Conservation (phyloP, 2,888 invertebrate species). For the Dicranocentrus wangi region DNA sequence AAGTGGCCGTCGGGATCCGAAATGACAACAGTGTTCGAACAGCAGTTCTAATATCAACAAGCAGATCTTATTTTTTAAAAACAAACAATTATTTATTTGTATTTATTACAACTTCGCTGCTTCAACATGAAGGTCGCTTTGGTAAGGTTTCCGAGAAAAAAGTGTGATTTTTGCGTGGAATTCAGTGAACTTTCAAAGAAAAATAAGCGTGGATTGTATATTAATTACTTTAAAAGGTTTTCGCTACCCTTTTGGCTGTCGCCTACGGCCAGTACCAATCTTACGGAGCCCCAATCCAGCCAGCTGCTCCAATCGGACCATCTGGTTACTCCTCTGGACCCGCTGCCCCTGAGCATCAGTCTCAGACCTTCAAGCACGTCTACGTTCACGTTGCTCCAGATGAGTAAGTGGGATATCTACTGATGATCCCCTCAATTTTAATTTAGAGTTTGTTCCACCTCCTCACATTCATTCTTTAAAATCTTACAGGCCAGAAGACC, state of each 20-base stretch:
- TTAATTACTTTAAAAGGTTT: slow-evolving; percentile 10
- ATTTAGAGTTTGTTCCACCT: no score
- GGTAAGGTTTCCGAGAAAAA: slow-evolving; percentile 44
- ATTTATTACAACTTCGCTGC: background rate
- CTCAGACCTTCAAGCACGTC: slow-evolving; percentile 41
- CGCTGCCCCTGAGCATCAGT: background rate
- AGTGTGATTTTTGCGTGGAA: no score
- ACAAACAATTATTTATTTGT: background rate
- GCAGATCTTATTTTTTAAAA: background rate
- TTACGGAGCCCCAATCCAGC: slow-evolving; percentile 53
- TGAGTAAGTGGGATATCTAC: slow-evolving; percentile 22
- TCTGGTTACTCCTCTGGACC: slow-evolving; percentile 15
- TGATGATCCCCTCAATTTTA: no score
- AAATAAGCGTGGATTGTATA: background rate
- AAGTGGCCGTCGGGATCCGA: slow-evolving; percentile 17
- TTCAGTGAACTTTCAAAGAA: background rate
- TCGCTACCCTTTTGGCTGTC: slow-evolving; percentile 43
- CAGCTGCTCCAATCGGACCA: slow-evolving; percentile 74
- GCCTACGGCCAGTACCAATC: slow-evolving; percentile 52
- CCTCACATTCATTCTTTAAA: background rate
- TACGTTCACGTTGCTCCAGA: slow-evolving; percentile 64
- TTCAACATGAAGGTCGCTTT: slow-evolving; percentile 53
- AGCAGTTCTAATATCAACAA: slow-evolving; percentile 41
- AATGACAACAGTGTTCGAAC: slow-evolving; percentile 54
- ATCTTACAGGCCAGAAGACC: slow-evolving; percentile 12